Conservation (phyloP, 2,113 vertebrate species). For the Neotragus moschatus region DNA sequence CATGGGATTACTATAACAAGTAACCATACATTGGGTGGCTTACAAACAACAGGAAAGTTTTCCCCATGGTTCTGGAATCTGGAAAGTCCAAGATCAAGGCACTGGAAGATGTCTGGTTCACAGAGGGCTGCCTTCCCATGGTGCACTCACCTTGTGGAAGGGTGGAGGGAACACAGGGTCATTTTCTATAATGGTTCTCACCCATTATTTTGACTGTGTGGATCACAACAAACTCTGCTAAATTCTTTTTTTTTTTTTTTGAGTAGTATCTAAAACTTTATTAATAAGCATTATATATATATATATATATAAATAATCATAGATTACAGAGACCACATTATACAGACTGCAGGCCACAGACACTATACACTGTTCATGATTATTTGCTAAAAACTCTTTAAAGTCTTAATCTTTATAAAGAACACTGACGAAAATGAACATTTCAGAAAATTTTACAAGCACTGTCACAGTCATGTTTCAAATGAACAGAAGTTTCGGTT, state of each 20-base stretch:
- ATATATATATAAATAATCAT: neutral
- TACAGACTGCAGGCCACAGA: neutral
- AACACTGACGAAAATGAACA: neutral
- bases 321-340: neutral
- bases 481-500: neutral
- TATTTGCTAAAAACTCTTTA: constrained; percentile 18
- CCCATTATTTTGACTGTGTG: no score
- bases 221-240: no score
- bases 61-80: no score
- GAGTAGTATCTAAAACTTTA: neutral
- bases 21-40: no score
- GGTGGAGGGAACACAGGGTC: no score
- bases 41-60: no score
- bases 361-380: neutral
- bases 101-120: no score
- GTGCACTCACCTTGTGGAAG: no score
- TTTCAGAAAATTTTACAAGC: constrained; percentile 4
- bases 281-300: neutral
- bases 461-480: neutral
- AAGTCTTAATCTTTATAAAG: neutral
- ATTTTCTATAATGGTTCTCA: neutral
- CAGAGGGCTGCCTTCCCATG: no score
- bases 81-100: no score
- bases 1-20: no score
- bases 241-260: no score